Evolutionary conservation across 2,888 invertebrate species (phyloP).

Genomic region (Ophion ellenae): DNA sequence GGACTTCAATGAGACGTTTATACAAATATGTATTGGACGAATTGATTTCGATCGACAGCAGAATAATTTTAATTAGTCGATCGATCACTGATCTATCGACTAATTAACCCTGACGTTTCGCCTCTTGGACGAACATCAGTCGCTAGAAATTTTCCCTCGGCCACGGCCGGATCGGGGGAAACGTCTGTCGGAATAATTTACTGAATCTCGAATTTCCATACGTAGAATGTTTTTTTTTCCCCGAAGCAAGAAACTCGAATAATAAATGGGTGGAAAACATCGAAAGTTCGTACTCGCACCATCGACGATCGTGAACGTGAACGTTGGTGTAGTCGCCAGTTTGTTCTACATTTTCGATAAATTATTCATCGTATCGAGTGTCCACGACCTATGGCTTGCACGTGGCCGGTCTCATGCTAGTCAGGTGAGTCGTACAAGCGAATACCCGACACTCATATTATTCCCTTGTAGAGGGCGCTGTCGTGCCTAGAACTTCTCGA

Average conservation of each 20-base stretch:
- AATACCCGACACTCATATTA: constrained; percentile 46
- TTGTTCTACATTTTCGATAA: constrained; percentile 76
- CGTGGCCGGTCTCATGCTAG: constrained; percentile 11
- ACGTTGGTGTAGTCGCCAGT: constrained; percentile 70
- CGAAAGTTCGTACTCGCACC: constrained; percentile 16
- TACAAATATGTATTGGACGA: not conserved
- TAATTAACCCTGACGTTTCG: not conserved
- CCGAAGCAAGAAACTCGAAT: constrained; percentile 21
- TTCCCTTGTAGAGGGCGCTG: constrained; percentile 10
- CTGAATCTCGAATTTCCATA: not conserved
- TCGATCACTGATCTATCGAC: not conserved
- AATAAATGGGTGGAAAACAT: constrained; percentile 36
- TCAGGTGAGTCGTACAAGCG: constrained; percentile 43
- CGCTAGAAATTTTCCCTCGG: not conserved
- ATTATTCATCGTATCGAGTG: constrained; percentile 73
- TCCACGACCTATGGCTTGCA: constrained; percentile 55
- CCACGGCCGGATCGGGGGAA: not conserved
- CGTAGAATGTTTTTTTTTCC: not conserved
- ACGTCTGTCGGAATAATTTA: constrained; percentile 5
- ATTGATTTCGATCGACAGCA: not conserved
- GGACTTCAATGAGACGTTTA: not conserved
- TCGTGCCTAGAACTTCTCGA: not conserved
- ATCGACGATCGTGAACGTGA: constrained; percentile 20
- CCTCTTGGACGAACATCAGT: not conserved
- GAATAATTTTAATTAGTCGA: not conserved